A percentile compares a stretch with the other conserved stretches of the same genome.
These are phyloP conservation scores for Dione vanillae DNA, from an alignment of 2,888 invertebrate genomes.

Conservation along the genomic window DNA sequence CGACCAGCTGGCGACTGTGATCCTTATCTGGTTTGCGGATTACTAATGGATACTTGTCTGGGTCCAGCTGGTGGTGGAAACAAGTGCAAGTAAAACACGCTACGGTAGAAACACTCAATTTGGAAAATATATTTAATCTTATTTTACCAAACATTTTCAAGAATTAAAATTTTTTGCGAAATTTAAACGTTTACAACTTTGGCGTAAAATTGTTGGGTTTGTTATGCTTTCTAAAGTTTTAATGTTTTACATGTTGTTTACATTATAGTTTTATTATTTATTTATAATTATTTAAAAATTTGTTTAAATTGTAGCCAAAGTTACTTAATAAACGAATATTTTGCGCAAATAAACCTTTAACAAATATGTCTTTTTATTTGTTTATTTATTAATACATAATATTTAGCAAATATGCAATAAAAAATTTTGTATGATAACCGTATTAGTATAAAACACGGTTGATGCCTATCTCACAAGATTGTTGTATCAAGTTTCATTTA, in stretches of 20 bases:
- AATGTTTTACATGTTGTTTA: conserved; percentile 9
- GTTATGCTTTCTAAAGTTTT: neutral
- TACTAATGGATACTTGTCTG: conserved; percentile 80
- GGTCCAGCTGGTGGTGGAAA: conserved; percentile 50
- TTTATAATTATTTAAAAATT: conserved; percentile 7
- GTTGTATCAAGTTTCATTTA: too few relatives aligned
- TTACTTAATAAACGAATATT: neutral
- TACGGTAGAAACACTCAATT: neutral
- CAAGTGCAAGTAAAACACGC: conserved; percentile 42
- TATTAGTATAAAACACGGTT: too few relatives aligned
- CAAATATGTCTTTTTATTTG: neutral
- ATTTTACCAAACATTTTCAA: neutral
- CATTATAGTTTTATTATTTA: neutral
- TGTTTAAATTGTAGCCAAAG: neutral
- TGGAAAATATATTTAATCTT: neutral
- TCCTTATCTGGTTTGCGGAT: conserved; percentile 86
- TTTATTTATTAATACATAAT: too few relatives aligned
- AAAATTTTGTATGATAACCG: too few relatives aligned
- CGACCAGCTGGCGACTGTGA: conserved; percentile 96
- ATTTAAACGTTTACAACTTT: neutral
- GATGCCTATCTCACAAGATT: too few relatives aligned
- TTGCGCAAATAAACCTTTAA: neutral
- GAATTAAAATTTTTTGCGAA: neutral
- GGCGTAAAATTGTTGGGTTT: conserved; percentile 10
- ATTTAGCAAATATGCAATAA: too few relatives aligned